Base-by-base conservation (phyloP, 2,797 vertebrate species). In the Perodicticus potto region DNA sequence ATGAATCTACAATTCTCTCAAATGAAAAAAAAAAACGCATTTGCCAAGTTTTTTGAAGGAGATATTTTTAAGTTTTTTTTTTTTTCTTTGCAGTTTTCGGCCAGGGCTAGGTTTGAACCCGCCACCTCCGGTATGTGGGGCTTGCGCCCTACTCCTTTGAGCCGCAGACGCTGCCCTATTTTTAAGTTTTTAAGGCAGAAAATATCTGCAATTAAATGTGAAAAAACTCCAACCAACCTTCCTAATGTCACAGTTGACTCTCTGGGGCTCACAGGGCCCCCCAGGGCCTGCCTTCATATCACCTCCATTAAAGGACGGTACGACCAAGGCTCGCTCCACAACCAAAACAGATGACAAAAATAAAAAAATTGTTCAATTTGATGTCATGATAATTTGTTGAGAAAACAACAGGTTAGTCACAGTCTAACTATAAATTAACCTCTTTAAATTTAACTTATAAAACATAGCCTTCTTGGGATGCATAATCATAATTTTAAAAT, bases 401-500 rank as follows among this genome's bases (percentile, higher is more conserved):
- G 5, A 63, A 87, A 93, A 67, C 3, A n/a, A 45, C 20, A 82
- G 20, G 25, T n/a, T 85, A 92, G 27, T 85, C 57, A 69, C 49
- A 85, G 25, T 57, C 65, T 67, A 34, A 27, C 10, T 19, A 34
- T 8, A 6, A 81, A 53, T 76, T 34, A 43, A 80, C 11, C 53
- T 0, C 69, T 45, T 89, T 32, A 85, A 45, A 59, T 61, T 93
- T 85, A 83, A 86, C 34, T 22, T 78, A 61, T 90, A 90, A 86
- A 84, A 76, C 49, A 67, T 43, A 29, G 1, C 20, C 32, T 93
- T 81, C 14, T 63, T 4, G 55, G 13, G 12, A 78, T 91, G 57
- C 9, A 78, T 57, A 93, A 83, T 86, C 14, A 81, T 12, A 7
- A 45, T 89, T 92, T 93, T 37, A 65, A 95, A 77, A 85, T 63